Conservation (phyloP, 2,113 vertebrate species). For the Hemiprocne comata region DNA sequence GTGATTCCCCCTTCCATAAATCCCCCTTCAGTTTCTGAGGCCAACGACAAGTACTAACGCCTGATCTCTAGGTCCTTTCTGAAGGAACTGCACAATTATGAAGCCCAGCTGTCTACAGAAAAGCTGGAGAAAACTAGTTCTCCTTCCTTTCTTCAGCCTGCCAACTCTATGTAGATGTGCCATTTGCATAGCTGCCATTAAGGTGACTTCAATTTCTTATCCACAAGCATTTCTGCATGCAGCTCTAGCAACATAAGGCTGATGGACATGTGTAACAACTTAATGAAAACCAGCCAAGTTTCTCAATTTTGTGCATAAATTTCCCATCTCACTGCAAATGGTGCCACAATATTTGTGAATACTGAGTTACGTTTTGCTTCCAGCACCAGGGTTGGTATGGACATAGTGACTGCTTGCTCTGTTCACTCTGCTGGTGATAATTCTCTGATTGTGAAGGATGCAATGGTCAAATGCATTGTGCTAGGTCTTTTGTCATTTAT, state of each 20-base stretch:
- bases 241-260: background rate
- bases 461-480: background rate
- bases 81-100: background rate
- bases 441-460: background rate
- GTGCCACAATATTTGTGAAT: background rate
- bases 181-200: background rate
- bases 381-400: background rate
- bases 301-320: background rate
- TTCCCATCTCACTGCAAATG: background rate
- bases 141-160: background rate
- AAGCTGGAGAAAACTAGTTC: background rate
- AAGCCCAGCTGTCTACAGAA: background rate
- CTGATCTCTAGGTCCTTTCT: background rate
- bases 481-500: background rate
- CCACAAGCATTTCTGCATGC: background rate
- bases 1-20: background rate
- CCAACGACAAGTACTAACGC: background rate
- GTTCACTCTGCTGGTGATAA: background rate
- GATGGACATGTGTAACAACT: background rate
- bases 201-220: background rate
- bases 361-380: background rate
- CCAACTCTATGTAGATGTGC: background rate
- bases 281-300: background rate
- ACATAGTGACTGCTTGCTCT: background rate
- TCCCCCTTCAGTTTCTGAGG: background rate